Base-by-base conservation (phyloP, 2,797 vertebrate species). In the Caiman crocodilus region DNA sequence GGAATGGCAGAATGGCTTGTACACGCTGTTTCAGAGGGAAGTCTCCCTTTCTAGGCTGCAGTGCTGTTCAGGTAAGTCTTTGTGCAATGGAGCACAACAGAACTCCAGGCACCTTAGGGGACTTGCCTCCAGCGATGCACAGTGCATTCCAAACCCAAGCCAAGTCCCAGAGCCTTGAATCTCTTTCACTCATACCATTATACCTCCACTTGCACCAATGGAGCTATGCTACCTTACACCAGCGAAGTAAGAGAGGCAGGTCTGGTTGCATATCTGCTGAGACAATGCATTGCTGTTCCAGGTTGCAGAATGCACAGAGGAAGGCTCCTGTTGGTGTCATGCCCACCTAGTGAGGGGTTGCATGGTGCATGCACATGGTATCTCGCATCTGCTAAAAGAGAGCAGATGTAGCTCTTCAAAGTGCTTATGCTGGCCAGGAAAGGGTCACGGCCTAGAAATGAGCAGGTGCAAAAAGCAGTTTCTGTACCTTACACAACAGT, bases 181-280 rank as follows among this genome's bases (percentile, higher is more conserved):
- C 69, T 15, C 12, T 25, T 32, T 81, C 3, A 0, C 55, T 65
- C 16, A 12, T 25, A 6, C 28, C 15, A n/a, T 2, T 35, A 25
- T 65, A 78, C 25, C 35, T 82, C 65, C 73, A 4, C 7, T 55
- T 71, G 50, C 11, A 35, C 18, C 50, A n/a, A 2, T 13, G 28
- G 5, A 77, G 59, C 55, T 74, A 56, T 64, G 73, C 64, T 59
- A 7, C 6, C 5, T 26, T 25, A 79, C 58, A 59, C 15, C n/a
- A 30, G 32, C 0, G 12, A 28, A 58, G 58, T 56, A 67, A 4
- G 32, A 18, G 78, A 86, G 67, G 3, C 26, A 69, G 6, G 42
- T 2, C 87, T 28, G 17, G 35, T 28, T 0, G 0, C 25, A 21
- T 13, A 26, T 79, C 67, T 32, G 23, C 65, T 74, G 35, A 21